These are phyloP conservation scores for Erebia epiphron DNA, from an alignment of 2,888 invertebrate genomes.

Conservation along the genomic window DNA sequence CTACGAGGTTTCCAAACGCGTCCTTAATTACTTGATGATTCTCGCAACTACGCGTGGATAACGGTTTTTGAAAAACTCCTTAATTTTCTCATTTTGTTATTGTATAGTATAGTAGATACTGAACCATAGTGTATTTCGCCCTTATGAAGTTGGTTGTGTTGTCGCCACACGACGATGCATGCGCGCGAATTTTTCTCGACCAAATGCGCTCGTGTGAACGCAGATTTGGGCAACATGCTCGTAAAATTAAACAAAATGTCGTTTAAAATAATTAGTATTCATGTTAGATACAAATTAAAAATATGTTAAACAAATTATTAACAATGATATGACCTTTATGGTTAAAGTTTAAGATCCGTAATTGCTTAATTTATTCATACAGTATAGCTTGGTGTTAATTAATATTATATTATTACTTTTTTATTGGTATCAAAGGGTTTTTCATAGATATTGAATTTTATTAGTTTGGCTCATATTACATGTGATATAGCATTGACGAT, in stretches of 20 bases:
- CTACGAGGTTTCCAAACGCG: too few species aligned
- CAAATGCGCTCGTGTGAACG: background rate
- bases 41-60: too few species aligned
- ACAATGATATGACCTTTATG: background rate
- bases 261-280: constrained; percentile 1
- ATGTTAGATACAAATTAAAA: constrained; percentile 2
- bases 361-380: constrained; percentile 8
- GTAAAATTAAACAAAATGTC: constrained; percentile 6
- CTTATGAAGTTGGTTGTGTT: too few species aligned
- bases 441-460: constrained; percentile 1
- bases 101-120: too few species aligned
- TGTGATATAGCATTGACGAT: background rate
- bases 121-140: too few species aligned
- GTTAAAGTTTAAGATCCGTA: background rate
- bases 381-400: background rate
- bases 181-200: background rate
- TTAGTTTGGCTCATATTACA: background rate
- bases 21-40: too few species aligned
- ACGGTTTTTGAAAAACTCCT: too few species aligned
- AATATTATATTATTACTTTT: constrained; percentile 3
- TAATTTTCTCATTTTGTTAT: too few species aligned
- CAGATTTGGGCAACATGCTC: background rate
- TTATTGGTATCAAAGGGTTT: background rate
- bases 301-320: background rate
- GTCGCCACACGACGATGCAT: too few species aligned